Evolutionary conservation across 2,888 invertebrate species (phyloP).

Genomic region (Hemithea aestivaria): DNA sequence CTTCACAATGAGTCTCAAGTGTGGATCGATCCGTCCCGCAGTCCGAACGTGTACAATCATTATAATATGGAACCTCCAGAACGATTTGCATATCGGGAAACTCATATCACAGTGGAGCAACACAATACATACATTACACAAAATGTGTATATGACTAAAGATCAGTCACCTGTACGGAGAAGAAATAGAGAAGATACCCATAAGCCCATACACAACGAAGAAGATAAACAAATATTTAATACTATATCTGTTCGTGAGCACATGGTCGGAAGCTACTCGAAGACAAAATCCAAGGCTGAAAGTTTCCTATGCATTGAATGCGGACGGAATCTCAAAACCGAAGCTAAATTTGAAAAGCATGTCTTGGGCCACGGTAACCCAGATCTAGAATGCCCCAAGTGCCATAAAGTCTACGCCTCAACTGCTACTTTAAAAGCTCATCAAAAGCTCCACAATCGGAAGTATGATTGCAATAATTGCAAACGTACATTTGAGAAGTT

Average conservation of each 20-base stretch:
- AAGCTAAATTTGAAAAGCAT: slow-evolving; percentile 59
- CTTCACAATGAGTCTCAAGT: slow-evolving; percentile 54
- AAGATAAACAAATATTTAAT: slow-evolving; percentile 60
- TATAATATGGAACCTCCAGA: slow-evolving; percentile 28
- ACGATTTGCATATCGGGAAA: slow-evolving; percentile 5
- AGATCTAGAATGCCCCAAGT: slow-evolving; percentile 62
- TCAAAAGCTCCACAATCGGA: slow-evolving; percentile 56
- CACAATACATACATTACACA: too few species aligned
- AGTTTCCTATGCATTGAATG: slow-evolving; percentile 57
- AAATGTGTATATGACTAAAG: too few species aligned
- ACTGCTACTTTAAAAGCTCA: slow-evolving; percentile 65
- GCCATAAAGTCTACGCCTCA: slow-evolving; percentile 69
- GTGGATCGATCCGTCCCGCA: slow-evolving; percentile 62
- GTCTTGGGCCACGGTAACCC: slow-evolving; percentile 66
- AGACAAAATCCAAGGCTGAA: slow-evolving; percentile 22
- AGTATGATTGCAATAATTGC: slow-evolving; percentile 51
- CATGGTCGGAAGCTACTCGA: slow-evolving; percentile 46
- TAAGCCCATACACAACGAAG: too few species aligned
- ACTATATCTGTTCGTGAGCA: slow-evolving; percentile 53
- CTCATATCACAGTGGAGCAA: too few species aligned
- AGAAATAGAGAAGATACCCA: too few species aligned
- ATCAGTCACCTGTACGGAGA: slow-evolving; percentile 43
- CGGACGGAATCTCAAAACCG: slow-evolving; percentile 55
- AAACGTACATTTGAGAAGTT: neutral
- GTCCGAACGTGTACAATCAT: slow-evolving; percentile 59